Conservation (phyloP, 1,140 invertebrate genomes). For the Pollicipes pollicipes region DNA sequence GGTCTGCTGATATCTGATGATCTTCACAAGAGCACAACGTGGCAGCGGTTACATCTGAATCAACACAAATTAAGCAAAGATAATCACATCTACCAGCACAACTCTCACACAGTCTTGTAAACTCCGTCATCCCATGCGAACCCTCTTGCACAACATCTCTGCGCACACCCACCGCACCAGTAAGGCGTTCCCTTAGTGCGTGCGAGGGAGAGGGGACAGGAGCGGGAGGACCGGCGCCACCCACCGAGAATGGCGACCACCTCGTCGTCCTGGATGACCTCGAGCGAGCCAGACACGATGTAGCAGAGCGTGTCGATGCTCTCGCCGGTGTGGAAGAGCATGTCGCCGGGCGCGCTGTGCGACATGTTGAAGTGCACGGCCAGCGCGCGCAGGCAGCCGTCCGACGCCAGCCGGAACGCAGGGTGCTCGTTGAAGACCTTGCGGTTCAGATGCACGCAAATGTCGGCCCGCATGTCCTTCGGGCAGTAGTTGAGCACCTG, state of each 20-base stretch:
- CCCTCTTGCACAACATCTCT: too few species aligned
- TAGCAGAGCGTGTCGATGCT: conserved; percentile 97
- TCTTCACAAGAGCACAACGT: too few species aligned
- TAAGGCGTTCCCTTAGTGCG: too few species aligned
- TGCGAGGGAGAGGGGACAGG: too few species aligned
- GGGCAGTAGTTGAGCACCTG: conserved; percentile 98
- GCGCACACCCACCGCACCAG: too few species aligned
- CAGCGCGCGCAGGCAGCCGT: conserved; percentile 90
- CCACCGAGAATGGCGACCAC: conserved; percentile 95
- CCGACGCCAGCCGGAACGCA: conserved; percentile 90
- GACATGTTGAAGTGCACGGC: conserved; percentile 99
- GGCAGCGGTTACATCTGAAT: too few species aligned
- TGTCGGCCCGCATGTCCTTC: conserved; percentile 99
- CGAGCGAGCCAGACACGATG: conserved; percentile 94
- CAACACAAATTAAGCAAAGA: too few species aligned
- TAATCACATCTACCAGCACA: too few species aligned
- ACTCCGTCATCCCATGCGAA: too few species aligned
- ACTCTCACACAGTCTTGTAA: too few species aligned
- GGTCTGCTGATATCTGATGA: too few species aligned
- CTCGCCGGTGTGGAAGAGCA: conserved; percentile 93
- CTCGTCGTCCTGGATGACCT: conserved; percentile 99
- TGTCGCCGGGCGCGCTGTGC: conserved; percentile 84
- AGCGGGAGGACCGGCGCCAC: too few species aligned
- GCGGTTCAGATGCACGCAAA: conserved; percentile 97
- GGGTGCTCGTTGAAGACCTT: conserved; percentile 99